These are phyloP conservation scores for Nebria salina DNA, from an alignment of 2,888 invertebrate species.

Conservation along the genomic window DNA sequence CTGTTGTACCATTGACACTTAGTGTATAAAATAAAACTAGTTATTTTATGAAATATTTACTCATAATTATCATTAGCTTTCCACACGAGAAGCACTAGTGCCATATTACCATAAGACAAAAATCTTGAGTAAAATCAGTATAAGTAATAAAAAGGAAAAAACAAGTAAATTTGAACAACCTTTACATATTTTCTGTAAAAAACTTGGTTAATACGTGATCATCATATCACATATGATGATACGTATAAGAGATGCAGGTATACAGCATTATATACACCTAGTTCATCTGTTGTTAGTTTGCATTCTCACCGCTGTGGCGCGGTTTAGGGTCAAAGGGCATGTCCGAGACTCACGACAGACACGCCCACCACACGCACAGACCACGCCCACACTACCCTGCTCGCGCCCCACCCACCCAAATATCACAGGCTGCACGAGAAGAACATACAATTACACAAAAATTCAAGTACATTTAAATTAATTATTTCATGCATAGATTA, in stretches of 20 bases:
- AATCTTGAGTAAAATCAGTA: background rate
- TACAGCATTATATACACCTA: background rate
- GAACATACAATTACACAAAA: background rate
- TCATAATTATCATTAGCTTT: too few relatives aligned
- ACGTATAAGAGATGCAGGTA: slow-evolving; percentile 26
- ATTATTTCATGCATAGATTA: too few relatives aligned
- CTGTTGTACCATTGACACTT: background rate
- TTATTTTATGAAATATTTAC: too few relatives aligned
- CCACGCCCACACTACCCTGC: slow-evolving; percentile 14
- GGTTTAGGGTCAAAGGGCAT: slow-evolving; percentile 54
- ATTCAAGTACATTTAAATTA: background rate
- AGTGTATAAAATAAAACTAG: background rate
- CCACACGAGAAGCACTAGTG: too few relatives aligned
- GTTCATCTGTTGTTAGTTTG: slow-evolving; percentile 42
- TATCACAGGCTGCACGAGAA: background rate
- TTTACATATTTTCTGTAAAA: slow-evolving; percentile 1
- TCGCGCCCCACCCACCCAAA: background rate
- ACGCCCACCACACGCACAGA: slow-evolving; percentile 56
- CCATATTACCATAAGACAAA: too few relatives aligned
- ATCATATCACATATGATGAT: slow-evolving; percentile 28
- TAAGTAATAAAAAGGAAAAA: background rate
- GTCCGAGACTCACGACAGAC: slow-evolving; percentile 54
- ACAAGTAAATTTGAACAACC: background rate
- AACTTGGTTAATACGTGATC: slow-evolving; percentile 36
- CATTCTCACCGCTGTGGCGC: slow-evolving; percentile 51